Conservation (phyloP, 2,797 vertebrate species). For the Selene dorsalis region DNA sequence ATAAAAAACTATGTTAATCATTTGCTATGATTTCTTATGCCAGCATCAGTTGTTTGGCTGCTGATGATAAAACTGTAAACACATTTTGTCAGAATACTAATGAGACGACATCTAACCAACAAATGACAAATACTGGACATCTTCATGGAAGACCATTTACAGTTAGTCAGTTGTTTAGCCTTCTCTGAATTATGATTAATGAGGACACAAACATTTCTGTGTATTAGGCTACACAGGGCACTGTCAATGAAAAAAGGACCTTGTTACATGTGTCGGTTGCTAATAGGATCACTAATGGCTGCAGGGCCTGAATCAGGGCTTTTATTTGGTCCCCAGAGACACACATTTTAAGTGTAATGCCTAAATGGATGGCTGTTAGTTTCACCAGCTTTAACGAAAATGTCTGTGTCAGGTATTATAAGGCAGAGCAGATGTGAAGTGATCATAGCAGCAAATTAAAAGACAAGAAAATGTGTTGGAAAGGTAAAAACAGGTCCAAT, state of each 20-base stretch:
- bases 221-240: background rate
- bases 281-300: slow-evolving; percentile 34
- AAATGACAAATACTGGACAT: background rate
- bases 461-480: background rate
- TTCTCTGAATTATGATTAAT: slow-evolving; percentile 34
- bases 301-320: background rate
- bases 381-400: background rate
- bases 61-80: slow-evolving; percentile 25
- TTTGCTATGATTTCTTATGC: background rate
- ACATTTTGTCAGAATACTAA: background rate
- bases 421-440: background rate
- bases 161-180: slow-evolving; percentile 7
- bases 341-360: background rate
- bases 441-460: slow-evolving; percentile 18
- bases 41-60: background rate
- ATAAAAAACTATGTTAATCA: background rate
- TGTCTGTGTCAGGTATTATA: background rate
- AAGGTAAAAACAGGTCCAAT: background rate
- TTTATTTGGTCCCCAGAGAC: slow-evolving; percentile 3
- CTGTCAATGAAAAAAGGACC: background rate
- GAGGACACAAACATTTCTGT: background rate
- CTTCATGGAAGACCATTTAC: slow-evolving; percentile 12
- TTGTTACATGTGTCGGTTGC: background rate
- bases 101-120: slow-evolving; percentile 8
- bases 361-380: slow-evolving; percentile 11